These are phyloP conservation scores for Colossoma macropomum DNA, from an alignment of 2,113 vertebrate species.

Conservation along the genomic window DNA sequence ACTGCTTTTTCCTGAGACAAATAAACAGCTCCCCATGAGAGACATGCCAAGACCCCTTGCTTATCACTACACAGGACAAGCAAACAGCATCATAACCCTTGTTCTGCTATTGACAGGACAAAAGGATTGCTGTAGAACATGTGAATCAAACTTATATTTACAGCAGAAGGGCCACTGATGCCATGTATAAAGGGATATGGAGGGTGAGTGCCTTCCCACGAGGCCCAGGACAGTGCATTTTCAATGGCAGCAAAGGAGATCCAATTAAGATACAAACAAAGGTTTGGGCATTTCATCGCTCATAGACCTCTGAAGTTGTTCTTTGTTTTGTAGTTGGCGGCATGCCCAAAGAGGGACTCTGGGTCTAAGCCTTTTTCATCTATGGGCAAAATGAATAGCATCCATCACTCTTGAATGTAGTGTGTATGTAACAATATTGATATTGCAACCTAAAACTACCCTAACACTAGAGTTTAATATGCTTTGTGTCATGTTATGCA, in stretches of 20 bases:
- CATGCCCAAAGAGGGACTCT: too few relatives aligned
- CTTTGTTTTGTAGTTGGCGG: too few relatives aligned
- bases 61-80: background rate
- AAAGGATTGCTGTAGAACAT: conserved; percentile 13
- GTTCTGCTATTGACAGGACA: conserved; percentile 9
- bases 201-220: background rate
- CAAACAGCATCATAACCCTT: conserved; percentile 24
- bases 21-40: conserved; percentile 24
- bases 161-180: background rate
- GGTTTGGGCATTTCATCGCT: conserved; percentile 32
- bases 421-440: background rate
- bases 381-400: background rate
- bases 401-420: too few relatives aligned
- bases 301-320: background rate
- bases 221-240: conserved; percentile 41
- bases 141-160: background rate
- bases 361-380: too few relatives aligned
- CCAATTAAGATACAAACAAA: conserved; percentile 57
- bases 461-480: too few relatives aligned
- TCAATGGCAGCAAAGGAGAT: conserved; percentile 45
- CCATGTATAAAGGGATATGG: background rate
- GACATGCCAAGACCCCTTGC: background rate
- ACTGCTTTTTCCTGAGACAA: conserved; percentile 26
- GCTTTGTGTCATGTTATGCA: too few relatives aligned
- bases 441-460: too few relatives aligned